Conservation (phyloP, 2,888 invertebrate genomes). For the Chloromyia formosa region DNA sequence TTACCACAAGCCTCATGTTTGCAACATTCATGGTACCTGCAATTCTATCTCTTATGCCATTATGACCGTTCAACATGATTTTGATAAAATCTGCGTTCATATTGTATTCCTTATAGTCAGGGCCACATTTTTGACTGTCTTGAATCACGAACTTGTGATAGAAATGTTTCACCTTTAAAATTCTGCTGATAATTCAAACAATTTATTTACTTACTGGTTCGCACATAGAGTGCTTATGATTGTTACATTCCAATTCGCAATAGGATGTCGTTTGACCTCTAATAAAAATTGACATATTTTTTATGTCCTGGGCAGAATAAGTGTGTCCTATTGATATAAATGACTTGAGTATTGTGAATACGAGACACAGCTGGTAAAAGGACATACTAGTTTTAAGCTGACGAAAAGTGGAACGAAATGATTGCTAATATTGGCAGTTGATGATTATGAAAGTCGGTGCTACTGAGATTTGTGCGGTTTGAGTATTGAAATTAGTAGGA, state of each 20-base stretch:
- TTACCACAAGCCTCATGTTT: slow-evolving; percentile 41
- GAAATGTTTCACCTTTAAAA: neutral
- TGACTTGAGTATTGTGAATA: too few species aligned
- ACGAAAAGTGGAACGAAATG: too few species aligned
- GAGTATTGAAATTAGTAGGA: too few species aligned
- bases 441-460: too few species aligned
- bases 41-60: slow-evolving; percentile 46
- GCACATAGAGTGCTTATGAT: slow-evolving; percentile 49
- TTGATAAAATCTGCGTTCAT: neutral
- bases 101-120: slow-evolving; percentile 15
- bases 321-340: too few species aligned
- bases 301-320: neutral
- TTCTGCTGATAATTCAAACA: neutral
- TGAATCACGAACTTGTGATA: too few species aligned
- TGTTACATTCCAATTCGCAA: slow-evolving; percentile 48
- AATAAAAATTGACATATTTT: slow-evolving; percentile 46
- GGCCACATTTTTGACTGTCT: slow-evolving; percentile 1
- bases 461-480: too few species aligned
- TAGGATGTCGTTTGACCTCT: slow-evolving; percentile 40
- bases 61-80: slow-evolving; percentile 45
- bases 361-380: too few species aligned
- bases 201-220: slow-evolving; percentile 34
- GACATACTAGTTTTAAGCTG: too few species aligned
- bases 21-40: slow-evolving; percentile 23
- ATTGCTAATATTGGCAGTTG: too few species aligned